Conservation (phyloP, 2,888 invertebrate species). For the Sinopyrophorus schimmeli region DNA sequence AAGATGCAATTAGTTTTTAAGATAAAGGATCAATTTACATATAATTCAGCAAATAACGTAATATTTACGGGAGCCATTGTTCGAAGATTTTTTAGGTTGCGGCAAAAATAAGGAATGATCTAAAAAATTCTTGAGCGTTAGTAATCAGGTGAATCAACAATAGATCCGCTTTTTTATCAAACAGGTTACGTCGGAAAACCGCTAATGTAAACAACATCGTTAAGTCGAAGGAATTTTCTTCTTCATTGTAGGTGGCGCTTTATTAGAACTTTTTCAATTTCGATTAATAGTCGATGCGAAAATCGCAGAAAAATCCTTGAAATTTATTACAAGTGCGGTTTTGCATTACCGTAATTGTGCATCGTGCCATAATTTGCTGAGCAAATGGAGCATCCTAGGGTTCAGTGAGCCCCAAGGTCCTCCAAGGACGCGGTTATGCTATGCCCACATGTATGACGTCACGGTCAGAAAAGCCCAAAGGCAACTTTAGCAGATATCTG, state of each 20-base stretch:
- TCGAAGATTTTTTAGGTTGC: conserved; percentile 2
- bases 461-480: conserved; percentile 11
- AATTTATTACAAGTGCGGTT: conserved; percentile 4
- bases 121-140: conserved; percentile 10
- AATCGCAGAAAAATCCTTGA: conserved; percentile 5
- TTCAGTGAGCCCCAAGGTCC: conserved; percentile 35
- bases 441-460: conserved; percentile 21
- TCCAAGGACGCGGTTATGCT: conserved; percentile 30
- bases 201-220: conserved; percentile 1
- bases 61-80: conserved; percentile 2
- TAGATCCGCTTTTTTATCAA: conserved; percentile 10
- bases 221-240: background rate
- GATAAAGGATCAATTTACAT: background rate
- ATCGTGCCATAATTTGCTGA: conserved; percentile 17
- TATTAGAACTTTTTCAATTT: conserved; percentile 2
- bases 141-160: conserved; percentile 6
- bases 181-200: background rate
- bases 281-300: background rate
- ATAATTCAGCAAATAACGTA: conserved; percentile 4
- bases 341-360: conserved; percentile 4
- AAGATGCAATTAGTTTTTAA: background rate
- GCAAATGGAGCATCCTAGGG: conserved; percentile 24
- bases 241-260: background rate
- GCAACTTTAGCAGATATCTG: conserved; percentile 7
- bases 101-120: conserved; percentile 12